Percentiles rank a stretch among this genome's conserved stretches.
Evolutionary conservation across 1,140 invertebrate genomes (phyloP).

Genomic region (Orchesella cincta): DNA sequence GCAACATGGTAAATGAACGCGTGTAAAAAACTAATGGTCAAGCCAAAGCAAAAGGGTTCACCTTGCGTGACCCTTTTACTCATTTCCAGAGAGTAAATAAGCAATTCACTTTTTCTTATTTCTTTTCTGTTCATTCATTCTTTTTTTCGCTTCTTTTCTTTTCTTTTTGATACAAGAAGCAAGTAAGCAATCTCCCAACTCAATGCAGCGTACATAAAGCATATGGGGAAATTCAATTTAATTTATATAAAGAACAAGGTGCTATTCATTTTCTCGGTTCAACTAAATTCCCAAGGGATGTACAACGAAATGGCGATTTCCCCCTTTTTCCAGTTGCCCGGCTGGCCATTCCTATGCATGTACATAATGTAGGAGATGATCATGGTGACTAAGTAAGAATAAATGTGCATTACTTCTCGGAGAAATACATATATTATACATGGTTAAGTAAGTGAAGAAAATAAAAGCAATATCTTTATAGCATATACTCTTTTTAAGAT

Average conservation of each 20-base stretch:
- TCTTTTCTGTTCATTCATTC: conserved; percentile 16
- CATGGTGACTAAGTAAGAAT: conserved; percentile 12
- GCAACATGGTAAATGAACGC: no score
- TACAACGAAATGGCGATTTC: conserved; percentile 14
- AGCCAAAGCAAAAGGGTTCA: background rate
- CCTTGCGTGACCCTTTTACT: conserved; percentile 22
- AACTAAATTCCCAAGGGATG: conserved; percentile 21
- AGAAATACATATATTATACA: background rate
- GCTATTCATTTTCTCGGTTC: conserved; percentile 51
- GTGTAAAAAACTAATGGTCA: no score
- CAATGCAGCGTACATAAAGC: conserved; percentile 32
- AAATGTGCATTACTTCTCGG: background rate
- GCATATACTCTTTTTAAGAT: background rate
- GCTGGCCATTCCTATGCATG: conserved; percentile 4
- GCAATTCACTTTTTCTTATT: conserved; percentile 28
- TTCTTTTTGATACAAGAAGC: background rate
- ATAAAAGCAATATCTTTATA: background rate
- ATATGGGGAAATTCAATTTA: conserved; percentile 51
- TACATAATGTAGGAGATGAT: background rate
- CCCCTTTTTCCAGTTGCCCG: background rate
- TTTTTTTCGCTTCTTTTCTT: background rate
- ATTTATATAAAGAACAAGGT: conserved; percentile 52
- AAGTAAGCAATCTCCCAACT: conserved; percentile 16
- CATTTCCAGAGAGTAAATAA: conserved; percentile 27
- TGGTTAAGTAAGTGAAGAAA: background rate